Base-by-base conservation (phyloP, 2,888 invertebrate species). In the Megalurothrips usitatus region DNA sequence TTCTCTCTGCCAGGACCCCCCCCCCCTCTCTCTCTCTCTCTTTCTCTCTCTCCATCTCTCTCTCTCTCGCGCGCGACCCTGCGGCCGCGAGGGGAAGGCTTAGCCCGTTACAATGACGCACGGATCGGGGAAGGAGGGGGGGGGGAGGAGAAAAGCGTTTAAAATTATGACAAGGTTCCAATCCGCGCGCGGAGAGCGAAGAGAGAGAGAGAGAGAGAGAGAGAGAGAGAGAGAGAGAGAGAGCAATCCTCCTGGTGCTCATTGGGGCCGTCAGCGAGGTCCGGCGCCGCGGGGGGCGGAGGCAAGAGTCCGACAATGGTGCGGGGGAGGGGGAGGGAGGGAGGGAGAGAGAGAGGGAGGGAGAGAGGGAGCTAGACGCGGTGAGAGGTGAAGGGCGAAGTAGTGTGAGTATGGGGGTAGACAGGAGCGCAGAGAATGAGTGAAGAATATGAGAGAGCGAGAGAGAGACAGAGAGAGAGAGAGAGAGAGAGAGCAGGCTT, bases 401-500 rank as follows among this genome's bases (percentile, higher is more conserved):
- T n/a, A 28, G 78, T 52, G 34, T 75, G 79, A 2, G 63, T n/a
- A n/a, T n/a, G n/a, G n/a, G n/a, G n/a, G n/a, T n/a, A 68, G 63
- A 28, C n/a, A n/a, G n/a, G 78, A 28, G 12, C 48, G 79, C 79
- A 79, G 48, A 75, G 48, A 10, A 34, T 49, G 78, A 63, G 52
- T 8, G 68, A 14, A 17, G 8, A 79, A 26, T n/a, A n/a, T n/a
- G 47, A 43, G 68, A 23, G 48, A 82, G 47, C n/a, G 78, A 52
- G 28, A 43, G 68, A 63, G 63, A 48, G 28, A 49, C 80, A 79
- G 78, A 79, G 47, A 80, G 79, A 79, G 80, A 80, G 80, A 79
- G 81, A 80, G 79, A 79, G 79, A 75, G 79, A 79, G 83, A 81
- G 58, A 49, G 52, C 75, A 49, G 47, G 78, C 68, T 23, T 11